Evolutionary conservation across 2,888 invertebrate genomes (phyloP).

Genomic region (Monochamus alternatus): DNA sequence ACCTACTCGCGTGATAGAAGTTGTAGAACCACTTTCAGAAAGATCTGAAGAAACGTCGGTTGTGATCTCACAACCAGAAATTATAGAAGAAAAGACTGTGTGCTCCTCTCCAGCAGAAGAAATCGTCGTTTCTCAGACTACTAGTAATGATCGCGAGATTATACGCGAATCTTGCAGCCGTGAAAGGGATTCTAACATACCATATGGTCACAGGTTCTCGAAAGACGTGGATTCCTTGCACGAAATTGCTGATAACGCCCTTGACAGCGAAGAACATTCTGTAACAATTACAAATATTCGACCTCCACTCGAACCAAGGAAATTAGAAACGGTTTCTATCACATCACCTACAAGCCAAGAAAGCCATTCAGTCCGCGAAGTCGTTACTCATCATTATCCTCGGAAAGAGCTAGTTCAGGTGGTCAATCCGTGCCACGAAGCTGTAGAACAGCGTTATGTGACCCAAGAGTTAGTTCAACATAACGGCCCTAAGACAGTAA

Average conservation of each 20-base stretch:
- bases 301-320: no score
- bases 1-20: slow-evolving; percentile 29
- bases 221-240: slow-evolving; percentile 46
- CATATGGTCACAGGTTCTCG: slow-evolving; percentile 48
- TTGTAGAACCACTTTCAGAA: no score
- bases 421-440: neutral
- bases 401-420: neutral
- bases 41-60: no score
- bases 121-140: slow-evolving; percentile 16
- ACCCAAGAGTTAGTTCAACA: neutral
- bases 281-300: no score
- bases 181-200: slow-evolving; percentile 39
- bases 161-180: slow-evolving; percentile 33
- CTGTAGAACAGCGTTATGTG: neutral
- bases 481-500: neutral
- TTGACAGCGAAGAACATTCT: no score
- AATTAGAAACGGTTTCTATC: no score
- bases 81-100: neutral
- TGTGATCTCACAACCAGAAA: slow-evolving; percentile 54
- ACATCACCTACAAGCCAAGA: no score
- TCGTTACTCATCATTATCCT: no score
- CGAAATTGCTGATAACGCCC: slow-evolving; percentile 11
- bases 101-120: neutral
- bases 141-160: slow-evolving; percentile 35
- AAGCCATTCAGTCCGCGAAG: no score